Evolutionary conservation across 2,888 invertebrate genomes (phyloP).

Genomic region (Nephrocerus scutellatus): DNA sequence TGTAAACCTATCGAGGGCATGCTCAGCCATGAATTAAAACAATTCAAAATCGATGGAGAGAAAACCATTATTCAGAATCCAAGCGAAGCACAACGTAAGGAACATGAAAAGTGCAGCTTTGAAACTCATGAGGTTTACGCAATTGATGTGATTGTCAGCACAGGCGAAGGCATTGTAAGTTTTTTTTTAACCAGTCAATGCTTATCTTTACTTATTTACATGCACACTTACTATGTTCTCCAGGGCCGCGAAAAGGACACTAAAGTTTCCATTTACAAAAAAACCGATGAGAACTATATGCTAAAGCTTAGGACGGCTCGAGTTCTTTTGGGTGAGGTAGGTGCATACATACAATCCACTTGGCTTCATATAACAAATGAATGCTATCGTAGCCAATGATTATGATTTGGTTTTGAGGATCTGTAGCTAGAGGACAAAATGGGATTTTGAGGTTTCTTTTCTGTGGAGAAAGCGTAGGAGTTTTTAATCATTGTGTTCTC

Average conservation of each 20-base stretch:
- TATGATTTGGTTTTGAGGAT: no score
- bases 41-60: conserved; percentile 95
- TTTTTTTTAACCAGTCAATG: conserved; percentile 2
- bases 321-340: conserved; percentile 76
- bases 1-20: conserved; percentile 98
- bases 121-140: conserved; percentile 97
- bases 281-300: conserved; percentile 95
- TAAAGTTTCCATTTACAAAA: conserved; percentile 95
- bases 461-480: no score
- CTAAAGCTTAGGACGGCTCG: conserved; percentile 95
- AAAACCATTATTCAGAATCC: conserved; percentile 98
- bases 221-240: conserved; percentile 18
- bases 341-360: conserved; percentile 11
- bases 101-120: conserved; percentile 93
- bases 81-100: conserved; percentile 91
- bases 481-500: no score
- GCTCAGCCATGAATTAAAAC: conserved; percentile 92
- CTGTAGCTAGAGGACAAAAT: no score
- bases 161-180: conserved; percentile 86
- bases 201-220: conserved; percentile 2
- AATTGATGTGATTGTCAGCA: conserved; percentile 94
- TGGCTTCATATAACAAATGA: neutral
- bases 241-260: conserved; percentile 88
- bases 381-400: neutral
- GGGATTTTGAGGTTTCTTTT: neutral